Conservation (phyloP, 2,888 invertebrate genomes). For the Syritta pipiens region DNA sequence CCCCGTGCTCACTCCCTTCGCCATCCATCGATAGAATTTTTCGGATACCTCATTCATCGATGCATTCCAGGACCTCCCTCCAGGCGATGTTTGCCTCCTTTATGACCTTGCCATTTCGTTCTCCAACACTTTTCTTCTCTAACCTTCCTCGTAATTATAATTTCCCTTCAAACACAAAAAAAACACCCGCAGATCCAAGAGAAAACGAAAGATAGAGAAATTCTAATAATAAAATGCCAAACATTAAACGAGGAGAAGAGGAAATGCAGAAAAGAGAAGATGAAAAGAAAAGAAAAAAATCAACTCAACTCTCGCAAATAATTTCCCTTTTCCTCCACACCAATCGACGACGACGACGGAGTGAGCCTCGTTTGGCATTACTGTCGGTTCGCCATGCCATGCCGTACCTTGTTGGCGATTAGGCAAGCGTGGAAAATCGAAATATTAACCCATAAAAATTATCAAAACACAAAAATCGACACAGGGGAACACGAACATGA, state of each 20-base stretch:
- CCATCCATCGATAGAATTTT: background rate
- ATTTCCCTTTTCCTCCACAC: conserved; percentile 18
- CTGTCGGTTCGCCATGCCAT: too few relatives aligned
- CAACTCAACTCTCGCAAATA: conserved; percentile 33
- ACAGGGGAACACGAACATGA: background rate
- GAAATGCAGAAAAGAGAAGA: background rate
- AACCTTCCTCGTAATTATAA: too few relatives aligned
- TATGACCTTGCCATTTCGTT: background rate
- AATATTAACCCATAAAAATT: conserved; percentile 45
- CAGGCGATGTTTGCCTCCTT: background rate
- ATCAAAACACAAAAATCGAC: conserved; percentile 34
- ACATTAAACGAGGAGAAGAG: background rate
- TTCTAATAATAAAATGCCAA: conserved; percentile 41
- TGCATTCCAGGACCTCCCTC: background rate
- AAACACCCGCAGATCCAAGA: too few relatives aligned
- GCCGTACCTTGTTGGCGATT: conserved; percentile 8
- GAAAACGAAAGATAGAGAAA: conserved; percentile 7
- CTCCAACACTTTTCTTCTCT: background rate
- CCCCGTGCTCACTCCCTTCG: too few relatives aligned
- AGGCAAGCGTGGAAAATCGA: conserved; percentile 28
- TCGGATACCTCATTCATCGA: background rate
- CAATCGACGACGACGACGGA: too few relatives aligned
- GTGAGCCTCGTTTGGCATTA: too few relatives aligned
- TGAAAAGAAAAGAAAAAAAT: conserved; percentile 22
- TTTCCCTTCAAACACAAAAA: too few relatives aligned